Conservation (phyloP, 30 jellyfish, hydroid and myxozoan species). For the Pseudorhiza aurosa region DNA sequence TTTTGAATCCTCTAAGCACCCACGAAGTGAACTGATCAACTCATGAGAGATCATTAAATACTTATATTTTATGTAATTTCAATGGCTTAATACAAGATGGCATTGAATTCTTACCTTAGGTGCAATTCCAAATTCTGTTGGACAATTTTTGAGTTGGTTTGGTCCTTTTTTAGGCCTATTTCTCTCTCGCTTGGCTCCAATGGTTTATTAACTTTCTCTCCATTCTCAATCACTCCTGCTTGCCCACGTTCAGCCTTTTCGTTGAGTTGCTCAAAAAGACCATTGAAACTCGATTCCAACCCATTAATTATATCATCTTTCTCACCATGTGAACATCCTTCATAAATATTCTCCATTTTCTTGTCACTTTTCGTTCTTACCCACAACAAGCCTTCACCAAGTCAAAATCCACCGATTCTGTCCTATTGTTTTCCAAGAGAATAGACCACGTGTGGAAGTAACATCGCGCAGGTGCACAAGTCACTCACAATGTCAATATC, state of each 20-base stretch:
- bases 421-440: conserved; percentile 29
- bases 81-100: too few relatives aligned
- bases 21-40: too few relatives aligned
- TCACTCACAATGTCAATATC: conserved; percentile 5
- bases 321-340: conserved; percentile 8
- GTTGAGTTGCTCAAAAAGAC: conserved; percentile 33
- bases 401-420: neutral
- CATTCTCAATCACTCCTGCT: neutral
- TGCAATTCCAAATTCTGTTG: conserved; percentile 65
- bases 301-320: conserved; percentile 3
- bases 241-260: conserved; percentile 5
- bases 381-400: conserved; percentile 17
- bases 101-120: conserved; percentile 57
- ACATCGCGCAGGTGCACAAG: conserved; percentile 56
- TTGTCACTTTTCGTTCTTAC: conserved; percentile 1
- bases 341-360: conserved; percentile 64
- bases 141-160: conserved; percentile 52
- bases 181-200: neutral
- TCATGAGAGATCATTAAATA: too few relatives aligned
- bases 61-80: too few relatives aligned
- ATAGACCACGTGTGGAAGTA: conserved; percentile 42
- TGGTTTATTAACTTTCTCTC: neutral
- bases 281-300: conserved; percentile 23
- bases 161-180: conserved; percentile 3
- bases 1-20: too few relatives aligned